These are phyloP conservation scores for Gallinago stenura DNA, from an alignment of 2,797 vertebrate genomes.

Conservation along the genomic window DNA sequence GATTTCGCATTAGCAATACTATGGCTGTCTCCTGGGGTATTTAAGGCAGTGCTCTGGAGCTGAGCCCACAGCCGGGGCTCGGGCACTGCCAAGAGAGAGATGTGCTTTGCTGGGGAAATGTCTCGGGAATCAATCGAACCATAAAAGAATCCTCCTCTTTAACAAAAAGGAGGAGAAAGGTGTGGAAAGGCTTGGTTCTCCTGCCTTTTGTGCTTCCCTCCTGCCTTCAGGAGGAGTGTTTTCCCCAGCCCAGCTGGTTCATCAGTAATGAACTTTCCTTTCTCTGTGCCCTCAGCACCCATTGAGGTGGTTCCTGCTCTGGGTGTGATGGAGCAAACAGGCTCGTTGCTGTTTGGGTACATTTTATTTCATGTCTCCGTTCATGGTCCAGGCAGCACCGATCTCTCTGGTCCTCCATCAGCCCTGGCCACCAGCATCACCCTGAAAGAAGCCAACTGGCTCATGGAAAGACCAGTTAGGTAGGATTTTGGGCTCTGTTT, in stretches of 20 bases:
- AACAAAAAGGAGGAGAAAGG: background rate
- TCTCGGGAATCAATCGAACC: background rate
- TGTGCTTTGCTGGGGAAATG: background rate
- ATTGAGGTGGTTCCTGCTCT: background rate
- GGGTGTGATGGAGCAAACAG: background rate
- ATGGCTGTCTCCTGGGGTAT: background rate
- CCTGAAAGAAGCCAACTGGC: slow-evolving; percentile 29
- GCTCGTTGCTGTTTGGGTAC: background rate
- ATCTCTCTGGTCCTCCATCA: background rate
- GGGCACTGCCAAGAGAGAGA: background rate
- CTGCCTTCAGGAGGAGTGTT: background rate
- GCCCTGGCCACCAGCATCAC: background rate
- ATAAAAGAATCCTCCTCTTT: background rate
- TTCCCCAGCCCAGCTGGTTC: too few species aligned
- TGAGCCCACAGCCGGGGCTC: background rate
- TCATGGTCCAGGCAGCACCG: background rate
- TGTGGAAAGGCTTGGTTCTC: background rate
- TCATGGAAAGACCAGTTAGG: background rate
- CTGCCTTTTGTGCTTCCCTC: background rate
- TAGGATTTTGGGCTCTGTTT: background rate
- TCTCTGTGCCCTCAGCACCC: too few species aligned
- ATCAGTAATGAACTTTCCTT: background rate
- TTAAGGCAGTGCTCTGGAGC: background rate
- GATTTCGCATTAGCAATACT: background rate
- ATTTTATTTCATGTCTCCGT: background rate